phyloP scores from a whole-genome alignment of 1,140 invertebrate genomes.

The Latrodectus geometricus region DNA sequence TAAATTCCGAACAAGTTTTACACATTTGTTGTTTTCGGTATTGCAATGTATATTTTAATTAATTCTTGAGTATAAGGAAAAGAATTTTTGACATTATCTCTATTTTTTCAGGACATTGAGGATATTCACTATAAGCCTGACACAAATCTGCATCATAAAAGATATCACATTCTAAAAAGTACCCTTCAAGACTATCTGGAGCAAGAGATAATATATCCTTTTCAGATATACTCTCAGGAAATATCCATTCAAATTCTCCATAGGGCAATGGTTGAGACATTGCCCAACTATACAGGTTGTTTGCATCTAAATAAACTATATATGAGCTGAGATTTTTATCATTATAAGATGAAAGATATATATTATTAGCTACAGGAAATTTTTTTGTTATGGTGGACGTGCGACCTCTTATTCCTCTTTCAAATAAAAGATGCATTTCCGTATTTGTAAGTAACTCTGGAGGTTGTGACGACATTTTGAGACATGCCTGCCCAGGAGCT shows the following conservation, averaged over 20 bases:
- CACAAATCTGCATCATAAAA: constrained; percentile 64
- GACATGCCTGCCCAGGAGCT: constrained; percentile 15
- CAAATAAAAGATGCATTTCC: neutral
- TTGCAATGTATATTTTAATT: neutral
- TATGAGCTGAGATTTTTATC: too few species aligned
- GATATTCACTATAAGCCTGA: constrained; percentile 68
- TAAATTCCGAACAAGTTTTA: constrained; percentile 53
- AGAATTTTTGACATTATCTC: constrained; percentile 45
- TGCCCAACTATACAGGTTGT: constrained; percentile 65
- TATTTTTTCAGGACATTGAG: constrained; percentile 67
- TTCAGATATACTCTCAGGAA: neutral
- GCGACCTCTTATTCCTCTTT: neutral
- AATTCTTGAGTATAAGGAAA: neutral
- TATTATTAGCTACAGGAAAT: constrained; percentile 12
- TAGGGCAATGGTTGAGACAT: constrained; percentile 51
- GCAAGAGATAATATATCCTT: constrained; percentile 62
- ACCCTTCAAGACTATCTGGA: constrained; percentile 54
- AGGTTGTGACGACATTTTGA: neutral
- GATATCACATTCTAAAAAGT: constrained; percentile 65
- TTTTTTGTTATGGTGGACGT: too few species aligned
- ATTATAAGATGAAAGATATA: constrained; percentile 6
- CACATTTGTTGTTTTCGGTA: too few species aligned
- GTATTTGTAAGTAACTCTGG: constrained; percentile 25
- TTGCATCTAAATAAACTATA: constrained; percentile 64
- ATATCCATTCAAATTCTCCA: constrained; percentile 56